phyloP scores from a whole-genome alignment of 1,140 invertebrate species.

The Nymphalis io region DNA sequence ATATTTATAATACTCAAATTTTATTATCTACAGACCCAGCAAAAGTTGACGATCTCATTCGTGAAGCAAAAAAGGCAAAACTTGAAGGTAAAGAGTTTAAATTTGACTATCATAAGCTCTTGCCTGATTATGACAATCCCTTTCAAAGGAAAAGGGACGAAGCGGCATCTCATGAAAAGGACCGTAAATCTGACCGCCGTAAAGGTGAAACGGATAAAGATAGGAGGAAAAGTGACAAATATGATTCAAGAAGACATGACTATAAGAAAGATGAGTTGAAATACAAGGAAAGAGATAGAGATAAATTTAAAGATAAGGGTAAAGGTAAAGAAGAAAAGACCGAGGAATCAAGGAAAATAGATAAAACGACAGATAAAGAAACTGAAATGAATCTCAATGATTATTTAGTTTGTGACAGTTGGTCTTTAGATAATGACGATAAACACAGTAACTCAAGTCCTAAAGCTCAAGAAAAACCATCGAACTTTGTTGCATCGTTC shows the following conservation, averaged over 20 bases:
- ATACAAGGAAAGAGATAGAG: constrained; percentile 49
- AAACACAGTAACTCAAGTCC: constrained; percentile 59
- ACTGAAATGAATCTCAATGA: constrained; percentile 70
- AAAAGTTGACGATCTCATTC: constrained; percentile 72
- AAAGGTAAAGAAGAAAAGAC: constrained; percentile 37
- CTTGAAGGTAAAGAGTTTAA: constrained; percentile 69
- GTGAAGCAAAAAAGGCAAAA: constrained; percentile 68
- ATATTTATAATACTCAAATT: not conserved
- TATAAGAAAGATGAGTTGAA: constrained; percentile 55
- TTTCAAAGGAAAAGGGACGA: constrained; percentile 71
- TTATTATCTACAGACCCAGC: constrained; percentile 58
- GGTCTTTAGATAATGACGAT: constrained; percentile 75
- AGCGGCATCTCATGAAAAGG: constrained; percentile 27
- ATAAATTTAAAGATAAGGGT: constrained; percentile 41
- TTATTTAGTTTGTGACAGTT: constrained; percentile 75
- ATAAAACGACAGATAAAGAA: constrained; percentile 50
- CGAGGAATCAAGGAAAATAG: constrained; percentile 33
- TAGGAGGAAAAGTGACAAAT: constrained; percentile 50
- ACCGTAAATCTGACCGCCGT: constrained; percentile 37
- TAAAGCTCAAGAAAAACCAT: constrained; percentile 47
- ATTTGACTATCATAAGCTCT: constrained; percentile 69
- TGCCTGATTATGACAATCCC: constrained; percentile 73
- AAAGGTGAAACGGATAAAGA: constrained; percentile 39
- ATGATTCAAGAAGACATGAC: constrained; percentile 52
- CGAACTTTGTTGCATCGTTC: constrained; percentile 16